A percentile compares a stretch with the other conserved stretches of the same genome.
Evolutionary conservation across 64 coral and sea anemone species (phyloP).

Genomic region (Catalaphyllia jardinei): DNA sequence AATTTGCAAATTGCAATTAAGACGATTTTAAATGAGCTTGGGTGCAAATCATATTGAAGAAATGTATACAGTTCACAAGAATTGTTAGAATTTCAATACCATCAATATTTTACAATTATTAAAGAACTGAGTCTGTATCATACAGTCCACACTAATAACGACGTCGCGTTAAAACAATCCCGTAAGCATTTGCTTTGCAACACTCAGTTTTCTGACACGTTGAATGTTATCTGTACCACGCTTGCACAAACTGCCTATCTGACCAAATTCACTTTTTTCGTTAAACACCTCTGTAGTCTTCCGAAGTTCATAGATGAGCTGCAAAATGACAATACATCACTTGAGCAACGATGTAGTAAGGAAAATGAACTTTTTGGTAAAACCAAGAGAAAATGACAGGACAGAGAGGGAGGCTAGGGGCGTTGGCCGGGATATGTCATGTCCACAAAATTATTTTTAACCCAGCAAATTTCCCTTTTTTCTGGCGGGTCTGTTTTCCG

Average conservation of each 20-base stretch:
- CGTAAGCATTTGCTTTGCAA: constrained; percentile 63
- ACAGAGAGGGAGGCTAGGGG: too few species aligned
- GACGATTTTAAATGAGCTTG: too few species aligned
- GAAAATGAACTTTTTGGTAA: too few species aligned
- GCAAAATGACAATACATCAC: not conserved
- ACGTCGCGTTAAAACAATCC: constrained; percentile 56
- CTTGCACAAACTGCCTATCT: constrained; percentile 75
- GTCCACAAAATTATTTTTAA: too few species aligned
- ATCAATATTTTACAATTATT: not conserved
- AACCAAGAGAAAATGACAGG: too few species aligned
- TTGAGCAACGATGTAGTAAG: too few species aligned
- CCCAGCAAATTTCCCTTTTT: too few species aligned
- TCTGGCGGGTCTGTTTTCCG: too few species aligned
- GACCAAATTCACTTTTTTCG: constrained; percentile 36
- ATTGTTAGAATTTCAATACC: not conserved
- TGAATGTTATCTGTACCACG: constrained; percentile 88
- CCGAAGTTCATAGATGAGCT: constrained; percentile 79
- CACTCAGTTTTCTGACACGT: constrained; percentile 68
- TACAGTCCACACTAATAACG: not conserved
- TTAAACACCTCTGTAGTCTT: constrained; percentile 2
- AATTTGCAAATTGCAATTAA: constrained; percentile 1
- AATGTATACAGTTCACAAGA: not conserved
- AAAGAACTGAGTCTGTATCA: not conserved
- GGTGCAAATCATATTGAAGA: not conserved
- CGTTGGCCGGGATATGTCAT: too few species aligned